Conservation (phyloP, 2,113 vertebrate species). For the Neodon shergylaensis region DNA sequence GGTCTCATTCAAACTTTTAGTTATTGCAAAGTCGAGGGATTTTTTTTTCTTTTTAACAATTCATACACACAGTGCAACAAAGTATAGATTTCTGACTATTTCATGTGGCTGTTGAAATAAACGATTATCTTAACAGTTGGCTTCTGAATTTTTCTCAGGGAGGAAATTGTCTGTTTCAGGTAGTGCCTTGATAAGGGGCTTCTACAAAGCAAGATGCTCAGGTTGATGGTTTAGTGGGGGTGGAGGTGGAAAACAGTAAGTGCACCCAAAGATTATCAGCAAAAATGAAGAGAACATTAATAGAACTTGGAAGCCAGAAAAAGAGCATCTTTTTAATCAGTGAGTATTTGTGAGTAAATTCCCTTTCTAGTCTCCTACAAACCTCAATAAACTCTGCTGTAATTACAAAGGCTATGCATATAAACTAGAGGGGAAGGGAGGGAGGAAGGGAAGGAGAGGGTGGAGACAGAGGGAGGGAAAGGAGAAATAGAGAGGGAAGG, state of each 20-base stretch:
- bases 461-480: neutral
- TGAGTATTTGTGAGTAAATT: slow-evolving; percentile 19
- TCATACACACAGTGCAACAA: slow-evolving; percentile 17
- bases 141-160: slow-evolving; percentile 45
- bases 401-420: neutral
- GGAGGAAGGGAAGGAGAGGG: no score
- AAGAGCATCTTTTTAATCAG: neutral
- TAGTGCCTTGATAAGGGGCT: neutral
- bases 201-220: neutral
- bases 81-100: slow-evolving; percentile 46
- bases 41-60: neutral
- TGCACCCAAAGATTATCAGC: neutral
- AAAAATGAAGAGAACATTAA: neutral
- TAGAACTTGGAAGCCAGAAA: neutral
- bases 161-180: slow-evolving; percentile 23
- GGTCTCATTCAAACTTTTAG: slow-evolving; percentile 48
- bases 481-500: neutral
- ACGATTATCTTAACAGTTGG: slow-evolving; percentile 55
- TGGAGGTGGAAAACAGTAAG: neutral
- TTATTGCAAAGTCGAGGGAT: neutral
- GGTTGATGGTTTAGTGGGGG: neutral
- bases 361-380: neutral
- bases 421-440: neutral
- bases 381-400: neutral
- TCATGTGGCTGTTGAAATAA: slow-evolving; percentile 13